These are phyloP conservation scores for Elgaria multicarinata DNA, from an alignment of 2,113 vertebrate species.

Conservation along the genomic window DNA sequence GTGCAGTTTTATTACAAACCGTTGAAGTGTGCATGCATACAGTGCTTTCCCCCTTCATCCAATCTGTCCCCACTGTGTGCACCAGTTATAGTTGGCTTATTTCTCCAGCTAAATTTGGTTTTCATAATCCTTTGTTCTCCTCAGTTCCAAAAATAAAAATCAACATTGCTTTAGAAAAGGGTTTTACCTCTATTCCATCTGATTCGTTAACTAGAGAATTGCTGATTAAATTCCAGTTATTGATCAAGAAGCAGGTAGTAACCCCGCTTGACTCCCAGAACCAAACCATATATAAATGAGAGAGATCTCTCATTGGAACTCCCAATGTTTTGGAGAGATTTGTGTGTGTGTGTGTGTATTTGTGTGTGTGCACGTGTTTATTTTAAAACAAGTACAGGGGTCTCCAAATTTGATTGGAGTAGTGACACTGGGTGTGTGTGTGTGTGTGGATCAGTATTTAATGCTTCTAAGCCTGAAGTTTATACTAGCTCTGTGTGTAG, in stretches of 20 bases:
- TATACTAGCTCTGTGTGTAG: not conserved
- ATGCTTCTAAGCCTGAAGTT: not conserved
- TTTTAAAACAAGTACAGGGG: not conserved
- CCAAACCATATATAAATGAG: not conserved
- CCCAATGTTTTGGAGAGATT: not conserved
- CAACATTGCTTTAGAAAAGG: slow-evolving; percentile 1
- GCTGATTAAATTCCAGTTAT: slow-evolving; percentile 26
- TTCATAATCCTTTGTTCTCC: not conserved
- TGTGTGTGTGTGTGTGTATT: not conserved
- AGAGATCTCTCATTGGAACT: no score
- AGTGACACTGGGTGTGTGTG: not conserved
- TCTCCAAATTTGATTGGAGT: not conserved
- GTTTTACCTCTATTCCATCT: not conserved
- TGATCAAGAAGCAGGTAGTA: slow-evolving; percentile 6
- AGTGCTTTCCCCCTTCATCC: slow-evolving; percentile 18
- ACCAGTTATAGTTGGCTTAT: slow-evolving; percentile 25
- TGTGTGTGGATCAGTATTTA: not conserved
- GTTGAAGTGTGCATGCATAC: slow-evolving; percentile 56
- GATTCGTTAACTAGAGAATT: not conserved
- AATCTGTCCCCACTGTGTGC: slow-evolving; percentile 35
- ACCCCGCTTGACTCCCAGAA: not conserved
- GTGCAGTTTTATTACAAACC: slow-evolving; percentile 17
- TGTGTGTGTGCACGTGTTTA: not conserved
- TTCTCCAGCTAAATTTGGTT: slow-evolving; percentile 43
- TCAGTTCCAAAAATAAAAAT: not conserved